Evolutionary conservation across 2,888 invertebrate genomes (phyloP).

Genomic region (Lithophane ornitopus): DNA sequence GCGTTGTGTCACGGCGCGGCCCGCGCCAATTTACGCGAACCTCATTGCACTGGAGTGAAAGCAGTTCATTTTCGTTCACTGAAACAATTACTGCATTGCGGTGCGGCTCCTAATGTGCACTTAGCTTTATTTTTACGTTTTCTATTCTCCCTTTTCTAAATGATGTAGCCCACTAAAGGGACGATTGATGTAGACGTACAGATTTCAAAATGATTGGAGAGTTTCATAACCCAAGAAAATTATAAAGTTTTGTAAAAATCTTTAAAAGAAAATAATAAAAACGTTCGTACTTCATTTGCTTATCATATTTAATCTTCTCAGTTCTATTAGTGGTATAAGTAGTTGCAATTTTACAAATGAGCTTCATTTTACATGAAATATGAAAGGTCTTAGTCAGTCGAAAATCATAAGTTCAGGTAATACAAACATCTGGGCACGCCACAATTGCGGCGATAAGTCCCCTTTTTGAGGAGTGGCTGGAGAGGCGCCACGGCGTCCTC

Average conservation of each 20-base stretch:
- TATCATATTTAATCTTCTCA: slow-evolving; percentile 6
- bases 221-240: not conserved
- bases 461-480: no score
- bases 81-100: no score
- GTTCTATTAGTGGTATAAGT: not conserved
- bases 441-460: no score
- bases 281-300: not conserved
- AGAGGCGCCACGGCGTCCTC: no score
- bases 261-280: not conserved
- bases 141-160: slow-evolving; percentile 18
- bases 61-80: no score
- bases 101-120: no score
- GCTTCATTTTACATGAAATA: slow-evolving; percentile 29
- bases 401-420: slow-evolving; percentile 19
- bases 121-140: slow-evolving; percentile 24
- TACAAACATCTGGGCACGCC: no score
- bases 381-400: slow-evolving; percentile 27
- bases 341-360: slow-evolving; percentile 16
- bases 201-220: not conserved
- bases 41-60: no score
- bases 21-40: no score
- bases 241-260: not conserved
- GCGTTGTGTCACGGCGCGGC: no score
- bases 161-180: not conserved
- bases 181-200: not conserved